These are phyloP conservation scores for Pollachius pollachius DNA, from an alignment of 2,113 vertebrate species.

Conservation along the genomic window DNA sequence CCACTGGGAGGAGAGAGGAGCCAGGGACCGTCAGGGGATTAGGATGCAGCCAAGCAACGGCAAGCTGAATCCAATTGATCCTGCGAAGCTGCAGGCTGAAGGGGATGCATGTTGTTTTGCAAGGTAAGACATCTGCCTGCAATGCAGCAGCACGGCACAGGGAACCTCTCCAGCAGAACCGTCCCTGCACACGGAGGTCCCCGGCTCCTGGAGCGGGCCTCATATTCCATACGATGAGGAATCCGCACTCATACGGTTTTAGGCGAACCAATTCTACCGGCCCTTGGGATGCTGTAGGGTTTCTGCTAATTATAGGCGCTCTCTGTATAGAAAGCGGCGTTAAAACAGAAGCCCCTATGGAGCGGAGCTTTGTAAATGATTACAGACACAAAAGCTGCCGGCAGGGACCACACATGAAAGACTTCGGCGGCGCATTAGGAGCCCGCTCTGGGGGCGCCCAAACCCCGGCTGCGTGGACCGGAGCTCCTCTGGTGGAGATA, in stretches of 20 bases:
- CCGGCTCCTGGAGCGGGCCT: conserved; percentile 1
- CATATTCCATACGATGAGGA: no score
- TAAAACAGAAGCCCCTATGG: no score
- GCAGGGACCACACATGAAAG: neutral
- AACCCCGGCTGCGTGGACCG: neutral
- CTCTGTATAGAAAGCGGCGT: neutral
- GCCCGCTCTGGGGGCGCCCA: neutral
- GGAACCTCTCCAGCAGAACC: conserved; percentile 40
- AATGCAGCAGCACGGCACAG: conserved; percentile 58
- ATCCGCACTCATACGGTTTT: no score
- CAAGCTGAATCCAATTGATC: conserved; percentile 65
- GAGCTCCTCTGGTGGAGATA: neutral
- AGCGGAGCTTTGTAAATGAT: neutral
- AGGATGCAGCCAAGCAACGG: conserved; percentile 52
- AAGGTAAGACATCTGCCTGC: conserved; percentile 60
- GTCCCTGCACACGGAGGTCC: conserved; percentile 33
- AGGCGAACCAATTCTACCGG: no score
- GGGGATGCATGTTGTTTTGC: conserved; percentile 58
- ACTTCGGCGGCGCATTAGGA: neutral
- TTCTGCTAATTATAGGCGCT: conserved; percentile 1
- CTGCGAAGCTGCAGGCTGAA: conserved; percentile 44
- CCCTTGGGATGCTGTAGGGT: no score
- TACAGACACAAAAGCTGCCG: neutral
- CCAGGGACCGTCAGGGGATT: conserved; percentile 51
- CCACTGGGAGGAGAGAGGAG: conserved; percentile 24